Base-by-base conservation (phyloP, 2,888 invertebrate species). In the Tenthredo notha region DNA sequence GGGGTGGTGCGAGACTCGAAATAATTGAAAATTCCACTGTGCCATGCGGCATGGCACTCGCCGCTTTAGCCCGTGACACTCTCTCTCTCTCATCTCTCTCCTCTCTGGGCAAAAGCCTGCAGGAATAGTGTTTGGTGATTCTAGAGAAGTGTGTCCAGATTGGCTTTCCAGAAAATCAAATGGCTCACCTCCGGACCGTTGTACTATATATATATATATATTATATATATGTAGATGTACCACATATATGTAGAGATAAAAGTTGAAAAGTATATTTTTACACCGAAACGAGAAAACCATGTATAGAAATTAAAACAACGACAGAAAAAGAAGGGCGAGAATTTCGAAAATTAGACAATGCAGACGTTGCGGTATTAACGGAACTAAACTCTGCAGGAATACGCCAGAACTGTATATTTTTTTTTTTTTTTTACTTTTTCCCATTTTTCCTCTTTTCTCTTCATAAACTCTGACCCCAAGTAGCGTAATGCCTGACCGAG, bases 1-100 rank as follows among this genome's bases (percentile, higher is more conserved):
- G 47, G 50, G 15, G 50, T 18, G 21, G 77, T 5, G 40, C 15
- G 80, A 37, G 67, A 47, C 47, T 83, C 43, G 67, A 83, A 83
- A 83, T 83, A 83, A 83, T 83, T 83, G 82, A 83, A 83, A 83
- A 83, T 83, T 83, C 82, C 82, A 83, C 82, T 12, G 67, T 83
- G 67, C 67, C 82, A 29, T 47, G 78, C 47, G 50, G 50, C 75
- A 78, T 74, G 74, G 77, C 18, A 77, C 54, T 37, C 15, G 50
- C 33, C 29, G 77, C 10, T 47, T 29, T 77, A 40, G 33, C 77
- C 54, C 25, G 77, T 77, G 47, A 54, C 54, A 25, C 77, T 7
- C 74, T 12, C n/a, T 6, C 54, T 18, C 50, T 6, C 77, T 70
- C 75, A 2, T 33, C 10, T 25, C 21, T 15, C 75, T 25, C 47